These are phyloP conservation scores for Chamaea fasciata DNA, from an alignment of 2,113 vertebrate genomes.

Conservation along the genomic window DNA sequence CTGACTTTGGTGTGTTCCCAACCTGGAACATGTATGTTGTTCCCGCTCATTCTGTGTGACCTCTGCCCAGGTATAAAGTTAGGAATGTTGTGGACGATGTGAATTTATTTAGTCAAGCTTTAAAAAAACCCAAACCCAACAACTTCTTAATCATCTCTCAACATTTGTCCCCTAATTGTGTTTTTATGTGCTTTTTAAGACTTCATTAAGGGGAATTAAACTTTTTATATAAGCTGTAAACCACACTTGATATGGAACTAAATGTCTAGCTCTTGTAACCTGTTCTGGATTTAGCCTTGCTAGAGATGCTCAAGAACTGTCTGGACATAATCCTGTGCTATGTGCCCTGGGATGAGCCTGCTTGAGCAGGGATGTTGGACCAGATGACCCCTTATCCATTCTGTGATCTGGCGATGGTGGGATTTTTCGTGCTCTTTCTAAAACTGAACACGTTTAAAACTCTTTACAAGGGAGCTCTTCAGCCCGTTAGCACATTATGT, in stretches of 20 bases:
- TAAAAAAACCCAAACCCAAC: background rate
- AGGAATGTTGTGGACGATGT: background rate
- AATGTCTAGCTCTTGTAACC: background rate
- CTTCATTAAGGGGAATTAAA: background rate
- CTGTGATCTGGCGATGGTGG: background rate
- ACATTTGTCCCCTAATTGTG: background rate
- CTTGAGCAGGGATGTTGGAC: background rate
- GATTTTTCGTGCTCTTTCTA: background rate
- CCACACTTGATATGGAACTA: background rate
- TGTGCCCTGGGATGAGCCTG: background rate
- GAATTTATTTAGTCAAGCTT: background rate
- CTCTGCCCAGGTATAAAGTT: background rate
- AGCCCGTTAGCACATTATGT: background rate
- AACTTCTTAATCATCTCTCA: background rate
- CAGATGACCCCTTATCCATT: background rate
- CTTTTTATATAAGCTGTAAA: background rate
- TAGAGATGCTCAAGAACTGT: background rate
- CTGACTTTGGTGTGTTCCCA: background rate
- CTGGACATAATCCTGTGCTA: background rate
- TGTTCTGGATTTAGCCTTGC: background rate
- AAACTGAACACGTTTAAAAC: background rate
- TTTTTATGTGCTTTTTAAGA: background rate
- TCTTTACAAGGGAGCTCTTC: background rate
- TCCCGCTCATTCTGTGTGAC: fast-evolving
- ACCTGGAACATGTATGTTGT: background rate